A percentile compares a stretch with the other conserved stretches of the same genome.
These are phyloP conservation scores for Cotesia typhae DNA, from an alignment of 1,140 invertebrate genomes.

Conservation along the genomic window DNA sequence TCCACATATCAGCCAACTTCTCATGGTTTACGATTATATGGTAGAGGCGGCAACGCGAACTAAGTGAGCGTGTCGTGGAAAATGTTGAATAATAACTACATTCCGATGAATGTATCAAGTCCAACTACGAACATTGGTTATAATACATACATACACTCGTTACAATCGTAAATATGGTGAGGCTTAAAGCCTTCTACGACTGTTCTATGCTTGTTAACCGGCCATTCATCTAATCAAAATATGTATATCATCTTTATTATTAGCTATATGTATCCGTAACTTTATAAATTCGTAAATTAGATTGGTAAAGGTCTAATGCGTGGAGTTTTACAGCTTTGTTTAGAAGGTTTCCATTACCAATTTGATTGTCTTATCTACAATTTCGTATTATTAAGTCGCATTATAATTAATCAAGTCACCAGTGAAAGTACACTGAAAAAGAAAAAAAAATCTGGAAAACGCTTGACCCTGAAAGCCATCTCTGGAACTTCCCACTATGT, in stretches of 20 bases:
- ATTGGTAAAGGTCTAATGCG: neutral
- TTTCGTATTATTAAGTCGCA: too few species aligned
- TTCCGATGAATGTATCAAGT: conserved; percentile 39
- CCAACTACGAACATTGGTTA: conserved; percentile 25
- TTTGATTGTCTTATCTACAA: too few species aligned
- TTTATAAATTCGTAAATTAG: neutral
- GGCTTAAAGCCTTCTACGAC: neutral
- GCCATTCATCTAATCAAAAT: conserved; percentile 11
- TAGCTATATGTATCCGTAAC: neutral
- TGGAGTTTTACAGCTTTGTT: neutral
- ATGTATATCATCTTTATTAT: neutral
- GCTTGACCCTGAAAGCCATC: too few species aligned
- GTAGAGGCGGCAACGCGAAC: conserved; percentile 32
- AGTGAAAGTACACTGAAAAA: too few species aligned
- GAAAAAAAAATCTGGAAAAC: too few species aligned
- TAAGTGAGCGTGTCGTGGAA: conserved; percentile 49
- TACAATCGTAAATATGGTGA: conserved; percentile 41
- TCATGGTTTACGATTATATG: neutral
- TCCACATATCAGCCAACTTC: conserved; percentile 47
- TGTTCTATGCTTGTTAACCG: conserved; percentile 20
- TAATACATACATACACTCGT: conserved; percentile 14
- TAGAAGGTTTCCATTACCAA: too few species aligned
- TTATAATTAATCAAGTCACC: too few species aligned
- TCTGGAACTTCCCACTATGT: too few species aligned
- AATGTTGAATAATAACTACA: conserved; percentile 56